Evolutionary conservation across 1,140 invertebrate genomes (phyloP), one percentile per base, ranked within the genome.

Genomic region (Popillia japonica): DNA sequence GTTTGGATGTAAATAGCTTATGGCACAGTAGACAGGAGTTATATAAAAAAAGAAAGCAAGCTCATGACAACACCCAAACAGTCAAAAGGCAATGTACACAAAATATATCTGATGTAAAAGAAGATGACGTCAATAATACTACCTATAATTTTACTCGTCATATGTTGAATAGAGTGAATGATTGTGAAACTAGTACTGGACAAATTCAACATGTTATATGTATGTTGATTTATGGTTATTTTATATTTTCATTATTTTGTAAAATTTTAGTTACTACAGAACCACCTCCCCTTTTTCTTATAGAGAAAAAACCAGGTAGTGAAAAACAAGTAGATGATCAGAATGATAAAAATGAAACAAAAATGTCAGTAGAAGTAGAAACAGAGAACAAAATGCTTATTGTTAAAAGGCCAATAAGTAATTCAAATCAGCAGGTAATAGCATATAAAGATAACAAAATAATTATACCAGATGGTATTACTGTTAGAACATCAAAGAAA

Each of bases 401-500:
- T 48, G 22, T 68, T 11, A 27, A 68, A 27, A 27, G 6, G 27
- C 0, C 8, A 20, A 34, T 4, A 34, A 34, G 4, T 34, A 34
- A 34, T 2, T 4, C 27, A 34, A 34, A 22, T 68, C 10, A 68
- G 9, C 61, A 68, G 27, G 22, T 22, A 34, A 27, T 27, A 27
- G 61, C 8, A 68, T 27, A 34, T 23, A 68, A 68, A 27, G 27
- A 23, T n/a, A 34, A 68, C 11, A 68, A 27, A 14, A 14, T 68
- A 27, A 0, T 68, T 27, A 11, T 74, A 41, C 41, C 72, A 42
- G 41, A 74, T 23, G 34, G 17, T 6, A 41, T 74, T 17, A 41
- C 34, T 4, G 72, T 83, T 7, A 79, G 55, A 68, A 22, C 78
- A 40, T 77, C 40, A 34, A 44, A 80, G 6, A 77, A 75, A 22